A percentile compares a stretch with the other conserved stretches of the same genome.
These are phyloP conservation scores for Platyrinchus mystaceus DNA, from an alignment of 2,797 vertebrate species.

Conservation along the genomic window DNA sequence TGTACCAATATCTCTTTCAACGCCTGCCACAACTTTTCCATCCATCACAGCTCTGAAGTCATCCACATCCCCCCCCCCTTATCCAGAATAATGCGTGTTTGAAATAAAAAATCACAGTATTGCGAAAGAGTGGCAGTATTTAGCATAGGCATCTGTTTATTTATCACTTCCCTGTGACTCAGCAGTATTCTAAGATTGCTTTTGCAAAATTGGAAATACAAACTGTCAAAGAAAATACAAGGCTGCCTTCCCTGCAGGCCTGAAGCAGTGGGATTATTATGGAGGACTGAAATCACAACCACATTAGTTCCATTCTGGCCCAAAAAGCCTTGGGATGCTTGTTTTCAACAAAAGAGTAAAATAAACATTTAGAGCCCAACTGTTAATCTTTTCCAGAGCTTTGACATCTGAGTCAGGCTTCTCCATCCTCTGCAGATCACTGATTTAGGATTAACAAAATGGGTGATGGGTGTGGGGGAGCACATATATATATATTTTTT, in stretches of 20 bases:
- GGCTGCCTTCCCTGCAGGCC: not conserved
- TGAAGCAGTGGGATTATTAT: fast-evolving
- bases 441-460: not conserved
- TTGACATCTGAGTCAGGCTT: not conserved
- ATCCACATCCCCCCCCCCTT: not conserved
- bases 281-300: not conserved
- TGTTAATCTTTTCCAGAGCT: not conserved
- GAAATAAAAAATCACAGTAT: not conserved
- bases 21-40: not conserved
- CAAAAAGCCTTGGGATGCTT: not conserved
- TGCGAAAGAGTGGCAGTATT: not conserved
- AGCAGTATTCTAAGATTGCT: not conserved
- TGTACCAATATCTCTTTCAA: not conserved
- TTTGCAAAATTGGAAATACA: not conserved
- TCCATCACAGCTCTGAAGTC: not conserved
- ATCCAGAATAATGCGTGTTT: not conserved
- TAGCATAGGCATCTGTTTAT: not conserved
- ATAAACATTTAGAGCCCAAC: not conserved
- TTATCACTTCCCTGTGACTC: not conserved
- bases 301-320: not conserved
- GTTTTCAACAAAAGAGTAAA: not conserved
- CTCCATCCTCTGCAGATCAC: not conserved
- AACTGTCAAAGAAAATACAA: not conserved
- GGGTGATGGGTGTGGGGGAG: fast-evolving
- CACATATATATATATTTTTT: not conserved